Base-by-base conservation (phyloP, 1,140 invertebrate genomes). In the Anastrepha ludens region DNA sequence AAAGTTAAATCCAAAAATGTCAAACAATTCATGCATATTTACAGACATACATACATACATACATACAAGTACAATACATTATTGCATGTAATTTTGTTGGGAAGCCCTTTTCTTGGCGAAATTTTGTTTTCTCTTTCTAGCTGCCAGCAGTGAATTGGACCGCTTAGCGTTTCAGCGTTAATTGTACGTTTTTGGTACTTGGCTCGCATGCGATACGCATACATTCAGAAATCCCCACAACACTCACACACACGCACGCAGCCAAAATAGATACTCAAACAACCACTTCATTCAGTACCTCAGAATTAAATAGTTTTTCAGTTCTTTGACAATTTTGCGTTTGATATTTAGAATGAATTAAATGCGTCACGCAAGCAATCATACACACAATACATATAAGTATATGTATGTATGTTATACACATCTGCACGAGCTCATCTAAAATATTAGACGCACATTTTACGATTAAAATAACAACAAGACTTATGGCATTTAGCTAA, bases 141-240 rank as follows among this genome's bases (percentile, higher is more conserved):
- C 50, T 81, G 47, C 74, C n/a, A 55, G 0, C 85, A 86, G 58
- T 44, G 85, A 88, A 88, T 86, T 88, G 85, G 87, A 88, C 87
- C 87, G 87, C 55, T 60, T 88, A 88, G 87, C 87, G 85, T 86
- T 64, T 70, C 87, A 70, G 41, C 59, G 70, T 70, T 78, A 88
- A 88, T 88, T 88, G 67, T 88, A 85, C 87, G 87, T 88, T 86
- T 60, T 44, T 44, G 85, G 11, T 85, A 15, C 65, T 29, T 70
- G 8, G 17, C 67, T 13, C 13, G 64, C 64, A 29, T 74, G 17
- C 15, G n/a, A 47, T 47, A 1, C 7, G 47, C 74, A 81, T 15
- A 74, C 39, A 74, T 4, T 3, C 15, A 74, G 11, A 47, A 1
- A 81, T n/a, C 50, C 15, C 8, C 44, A n/a, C 3, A 74, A 17